Evolutionary conservation across 2,113 vertebrate species (phyloP).

Genomic region (Cyanoderma ruficeps): DNA sequence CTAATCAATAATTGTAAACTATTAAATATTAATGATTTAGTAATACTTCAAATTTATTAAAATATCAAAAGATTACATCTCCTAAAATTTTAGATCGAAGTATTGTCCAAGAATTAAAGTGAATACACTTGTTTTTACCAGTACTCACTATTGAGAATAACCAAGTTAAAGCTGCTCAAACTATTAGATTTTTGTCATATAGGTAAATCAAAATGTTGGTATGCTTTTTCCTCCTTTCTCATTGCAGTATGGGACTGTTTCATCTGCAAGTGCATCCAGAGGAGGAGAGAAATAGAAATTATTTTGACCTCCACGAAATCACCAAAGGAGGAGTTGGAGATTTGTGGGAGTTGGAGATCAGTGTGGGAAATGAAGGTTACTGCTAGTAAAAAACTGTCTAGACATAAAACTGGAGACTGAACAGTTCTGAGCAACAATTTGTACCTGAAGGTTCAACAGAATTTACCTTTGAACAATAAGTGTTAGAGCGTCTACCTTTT

Average conservation of each 20-base stretch:
- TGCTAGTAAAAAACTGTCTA: not conserved
- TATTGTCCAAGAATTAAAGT: not conserved
- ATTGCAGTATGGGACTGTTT: not conserved
- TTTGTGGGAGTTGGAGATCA: not conserved
- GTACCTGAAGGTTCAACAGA: not conserved
- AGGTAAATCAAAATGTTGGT: not conserved
- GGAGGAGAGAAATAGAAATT: not conserved
- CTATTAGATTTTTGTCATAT: not conserved
- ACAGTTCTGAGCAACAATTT: not conserved
- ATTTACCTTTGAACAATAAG: not conserved
- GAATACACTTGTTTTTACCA: not conserved
- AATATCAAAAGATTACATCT: fast-evolving
- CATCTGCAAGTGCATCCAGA: not conserved
- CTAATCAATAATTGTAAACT: not conserved
- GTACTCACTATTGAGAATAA: not conserved
- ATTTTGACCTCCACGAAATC: not conserved
- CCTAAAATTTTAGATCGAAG: not conserved
- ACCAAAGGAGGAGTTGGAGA: not conserved
- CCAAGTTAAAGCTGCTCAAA: not conserved
- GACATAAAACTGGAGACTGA: not conserved
- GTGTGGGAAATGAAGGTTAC: not conserved
- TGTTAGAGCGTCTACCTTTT: not conserved
- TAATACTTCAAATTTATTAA: not conserved
- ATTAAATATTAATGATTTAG: not conserved
- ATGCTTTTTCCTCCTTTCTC: not conserved